These are phyloP conservation scores for Sebastolobus altivelis DNA, from an alignment of 2,797 vertebrate species.

Conservation along the genomic window DNA sequence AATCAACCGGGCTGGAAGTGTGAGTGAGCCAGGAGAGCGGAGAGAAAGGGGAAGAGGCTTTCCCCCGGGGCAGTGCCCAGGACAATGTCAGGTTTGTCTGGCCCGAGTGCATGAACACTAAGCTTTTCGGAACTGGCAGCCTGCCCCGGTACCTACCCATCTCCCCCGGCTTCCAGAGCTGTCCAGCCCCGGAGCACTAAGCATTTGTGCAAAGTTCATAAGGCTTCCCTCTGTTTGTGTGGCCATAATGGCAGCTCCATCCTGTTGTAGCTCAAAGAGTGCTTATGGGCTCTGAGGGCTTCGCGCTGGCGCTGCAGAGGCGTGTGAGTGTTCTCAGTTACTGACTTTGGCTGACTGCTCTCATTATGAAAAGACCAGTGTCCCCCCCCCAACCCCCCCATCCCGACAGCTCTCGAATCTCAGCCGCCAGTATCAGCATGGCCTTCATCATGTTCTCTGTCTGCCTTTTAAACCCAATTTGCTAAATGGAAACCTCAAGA, in stretches of 20 bases:
- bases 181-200: constrained; percentile 78
- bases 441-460: constrained; percentile 21
- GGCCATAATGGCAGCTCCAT: constrained; percentile 82
- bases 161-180: constrained; percentile 73
- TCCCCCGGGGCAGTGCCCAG: constrained; percentile 72
- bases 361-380: constrained; percentile 71
- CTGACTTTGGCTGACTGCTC: constrained; percentile 79
- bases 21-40: constrained; percentile 57
- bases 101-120: constrained; percentile 79
- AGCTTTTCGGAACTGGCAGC: constrained; percentile 85
- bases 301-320: constrained; percentile 66
- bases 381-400: not conserved
- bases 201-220: constrained; percentile 89
- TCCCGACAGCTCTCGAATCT: constrained; percentile 40
- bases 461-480: constrained; percentile 38
- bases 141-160: constrained; percentile 78
- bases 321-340: constrained; percentile 82
- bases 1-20: constrained; percentile 65
- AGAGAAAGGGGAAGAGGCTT: constrained; percentile 75
- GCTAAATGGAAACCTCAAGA: constrained; percentile 27
- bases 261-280: constrained; percentile 83
- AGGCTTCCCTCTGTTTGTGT: constrained; percentile 86
- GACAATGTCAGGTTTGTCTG: constrained; percentile 87
- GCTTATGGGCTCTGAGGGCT: constrained; percentile 71
- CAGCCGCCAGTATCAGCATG: constrained; percentile 34